Conservation (phyloP, 2,113 vertebrate species). For the Calidris pugnax region DNA sequence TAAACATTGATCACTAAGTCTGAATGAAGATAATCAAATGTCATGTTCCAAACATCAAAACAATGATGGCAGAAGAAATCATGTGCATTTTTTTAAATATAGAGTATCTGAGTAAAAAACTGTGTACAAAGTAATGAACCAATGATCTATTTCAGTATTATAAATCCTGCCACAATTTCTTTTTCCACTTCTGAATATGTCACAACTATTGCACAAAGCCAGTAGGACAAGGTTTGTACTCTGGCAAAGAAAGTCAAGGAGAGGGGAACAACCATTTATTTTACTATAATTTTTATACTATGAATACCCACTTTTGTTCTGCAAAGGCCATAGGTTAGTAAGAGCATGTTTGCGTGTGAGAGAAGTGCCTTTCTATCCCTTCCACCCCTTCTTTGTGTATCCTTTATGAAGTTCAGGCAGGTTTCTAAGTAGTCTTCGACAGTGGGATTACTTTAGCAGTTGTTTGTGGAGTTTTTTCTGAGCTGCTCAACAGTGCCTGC, state of each 20-base stretch:
- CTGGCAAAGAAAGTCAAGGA: not conserved
- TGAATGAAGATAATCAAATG: not conserved
- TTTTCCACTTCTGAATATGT: not conserved
- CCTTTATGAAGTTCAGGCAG: not conserved
- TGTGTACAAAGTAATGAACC: not conserved
- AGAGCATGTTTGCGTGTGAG: rapidly evolving
- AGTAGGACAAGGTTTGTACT: not conserved
- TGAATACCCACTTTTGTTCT: not conserved
- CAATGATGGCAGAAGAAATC: not conserved
- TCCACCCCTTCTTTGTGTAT: not conserved
- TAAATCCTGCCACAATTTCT: not conserved
- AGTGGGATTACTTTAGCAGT: not conserved
- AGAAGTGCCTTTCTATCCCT: not conserved
- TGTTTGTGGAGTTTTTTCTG: not conserved
- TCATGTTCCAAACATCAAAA: not conserved
- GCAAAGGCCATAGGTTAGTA: not conserved
- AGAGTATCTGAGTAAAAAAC: not conserved
- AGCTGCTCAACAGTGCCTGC: not conserved
- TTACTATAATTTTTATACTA: not conserved
- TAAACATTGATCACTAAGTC: not conserved
- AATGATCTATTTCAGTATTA: not conserved
- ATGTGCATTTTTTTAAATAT: not conserved
- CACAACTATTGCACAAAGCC: not conserved
- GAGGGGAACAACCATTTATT: not conserved
- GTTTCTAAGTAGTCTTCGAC: not conserved